Conservation (phyloP, 2,113 vertebrate species). For the Cairina moschata region DNA sequence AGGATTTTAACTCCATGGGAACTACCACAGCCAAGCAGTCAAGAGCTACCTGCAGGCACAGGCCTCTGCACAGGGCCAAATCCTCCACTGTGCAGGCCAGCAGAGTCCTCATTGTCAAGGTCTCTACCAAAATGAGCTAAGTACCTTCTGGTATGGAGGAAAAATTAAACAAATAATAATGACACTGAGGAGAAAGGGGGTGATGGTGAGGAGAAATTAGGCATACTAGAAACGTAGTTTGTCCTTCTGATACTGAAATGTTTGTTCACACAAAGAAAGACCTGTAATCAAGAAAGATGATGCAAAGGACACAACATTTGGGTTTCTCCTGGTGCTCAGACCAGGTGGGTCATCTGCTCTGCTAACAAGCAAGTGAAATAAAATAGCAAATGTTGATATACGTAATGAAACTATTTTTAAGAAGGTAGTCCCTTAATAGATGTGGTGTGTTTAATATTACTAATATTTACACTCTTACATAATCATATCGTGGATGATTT, state of each 20-base stretch:
- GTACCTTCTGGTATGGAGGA: background rate
- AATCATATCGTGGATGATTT: background rate
- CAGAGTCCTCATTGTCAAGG: background rate
- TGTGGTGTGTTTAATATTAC: background rate
- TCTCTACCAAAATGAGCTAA: background rate
- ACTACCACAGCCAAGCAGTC: background rate
- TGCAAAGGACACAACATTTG: background rate
- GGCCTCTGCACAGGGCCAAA: background rate
- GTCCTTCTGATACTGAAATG: background rate
- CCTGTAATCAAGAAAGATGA: background rate
- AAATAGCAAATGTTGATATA: background rate
- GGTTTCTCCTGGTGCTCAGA: background rate
- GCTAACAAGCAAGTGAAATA: background rate
- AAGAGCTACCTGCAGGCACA: no score
- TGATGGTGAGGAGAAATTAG: background rate
- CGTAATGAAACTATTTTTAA: background rate
- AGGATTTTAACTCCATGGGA: background rate
- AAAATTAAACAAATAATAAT: background rate
- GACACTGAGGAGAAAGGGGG: fast-evolving
- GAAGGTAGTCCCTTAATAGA: background rate
- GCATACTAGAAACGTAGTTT: background rate
- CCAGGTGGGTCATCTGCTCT: background rate
- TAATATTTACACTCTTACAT: background rate
- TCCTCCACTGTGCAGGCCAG: background rate
- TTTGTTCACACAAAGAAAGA: background rate